phyloP scores from a whole-genome alignment of 2,888 invertebrate genomes.

The Acanthosoma haemorrhoidale region DNA sequence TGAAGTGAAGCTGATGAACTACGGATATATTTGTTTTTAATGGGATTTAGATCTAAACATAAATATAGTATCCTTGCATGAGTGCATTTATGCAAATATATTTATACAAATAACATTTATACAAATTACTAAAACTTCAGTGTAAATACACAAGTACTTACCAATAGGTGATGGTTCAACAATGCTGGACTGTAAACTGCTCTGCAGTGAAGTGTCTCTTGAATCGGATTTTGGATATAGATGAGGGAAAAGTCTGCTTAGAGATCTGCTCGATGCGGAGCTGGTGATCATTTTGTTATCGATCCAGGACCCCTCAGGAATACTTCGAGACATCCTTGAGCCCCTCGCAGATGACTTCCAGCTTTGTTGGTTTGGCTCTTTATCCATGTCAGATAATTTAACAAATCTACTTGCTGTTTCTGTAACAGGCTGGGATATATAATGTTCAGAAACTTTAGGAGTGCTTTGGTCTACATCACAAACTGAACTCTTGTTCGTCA shows the following conservation, averaged over 20 bases:
- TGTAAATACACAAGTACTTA: conserved; percentile 48
- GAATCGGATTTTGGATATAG: conserved; percentile 39
- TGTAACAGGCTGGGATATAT: conserved; percentile 27
- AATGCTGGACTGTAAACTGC: conserved; percentile 52
- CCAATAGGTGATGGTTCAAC: conserved; percentile 48
- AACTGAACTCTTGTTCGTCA: conserved; percentile 20
- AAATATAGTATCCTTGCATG: too few species aligned
- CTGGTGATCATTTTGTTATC: conserved; percentile 55
- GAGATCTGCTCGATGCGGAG: conserved; percentile 41
- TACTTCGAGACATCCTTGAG: conserved; percentile 59
- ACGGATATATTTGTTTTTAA: too few species aligned
- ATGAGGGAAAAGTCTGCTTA: conserved; percentile 58
- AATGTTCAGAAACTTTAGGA: conserved; percentile 32
- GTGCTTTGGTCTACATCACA: conserved; percentile 14
- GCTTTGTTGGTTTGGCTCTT: conserved; percentile 46
- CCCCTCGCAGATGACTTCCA: conserved; percentile 26
- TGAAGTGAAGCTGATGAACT: too few species aligned
- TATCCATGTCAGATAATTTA: conserved; percentile 70
- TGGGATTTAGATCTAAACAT: too few species aligned
- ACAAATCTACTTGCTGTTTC: conserved; percentile 52
- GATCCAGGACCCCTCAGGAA: conserved; percentile 60
- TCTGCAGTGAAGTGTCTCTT: conserved; percentile 40
- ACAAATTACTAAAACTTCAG: conserved; percentile 43
- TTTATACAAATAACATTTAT: too few species aligned
- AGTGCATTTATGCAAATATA: too few species aligned